Base-by-base conservation (phyloP, 2,113 vertebrate species). In the Sinocyclocheilus maitianheensis region DNA sequence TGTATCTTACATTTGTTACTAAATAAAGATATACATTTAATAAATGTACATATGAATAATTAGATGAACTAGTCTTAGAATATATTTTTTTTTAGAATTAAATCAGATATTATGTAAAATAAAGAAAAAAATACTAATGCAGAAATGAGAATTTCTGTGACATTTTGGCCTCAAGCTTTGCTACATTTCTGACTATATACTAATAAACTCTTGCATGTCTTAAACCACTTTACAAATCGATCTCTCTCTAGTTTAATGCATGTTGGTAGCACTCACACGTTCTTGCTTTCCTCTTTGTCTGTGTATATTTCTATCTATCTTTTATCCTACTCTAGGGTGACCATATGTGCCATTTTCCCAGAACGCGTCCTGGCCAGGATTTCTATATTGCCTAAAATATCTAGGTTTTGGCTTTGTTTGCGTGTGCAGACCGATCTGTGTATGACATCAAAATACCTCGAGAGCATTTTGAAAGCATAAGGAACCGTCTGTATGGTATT, bases 201-300 rank as follows among this genome's bases (percentile, higher is more conserved):
- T 77, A 58, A 46, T 46, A 11, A 46, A 46, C 43, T 10, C 9
- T 1, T 46, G 43, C 43, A 46, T 10, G 10, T 46, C 43, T 37
- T 37, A 37, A 37, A 37, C 37, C 9, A 43, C 43, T 46, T 46
- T 46, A 46, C 43, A 46, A 46, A 3, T 55, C 16, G 13, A 43
- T 83, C 87, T 76, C 20, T 20, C 90, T 93, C 88, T 72, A 85
- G 74, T 83, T 90, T 77, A 86, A 86, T 37, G 81, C 89, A 87
- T 90, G 74, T 77, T 16, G n/a, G 48, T 46, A 34, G 16, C 48
- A 51, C 86, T 88, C 79, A 90, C 78, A 86, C 81, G 88, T 84
- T 88, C 89, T 87, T 90, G 81, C 89, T 88, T 88, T 84, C 90
- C 26, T 79, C 34, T 86, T 78, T 71, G 53, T 34, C 75, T 84